Base-by-base conservation (phyloP, 2,797 vertebrate genomes). In the Parotocinclus haroldoi region DNA sequence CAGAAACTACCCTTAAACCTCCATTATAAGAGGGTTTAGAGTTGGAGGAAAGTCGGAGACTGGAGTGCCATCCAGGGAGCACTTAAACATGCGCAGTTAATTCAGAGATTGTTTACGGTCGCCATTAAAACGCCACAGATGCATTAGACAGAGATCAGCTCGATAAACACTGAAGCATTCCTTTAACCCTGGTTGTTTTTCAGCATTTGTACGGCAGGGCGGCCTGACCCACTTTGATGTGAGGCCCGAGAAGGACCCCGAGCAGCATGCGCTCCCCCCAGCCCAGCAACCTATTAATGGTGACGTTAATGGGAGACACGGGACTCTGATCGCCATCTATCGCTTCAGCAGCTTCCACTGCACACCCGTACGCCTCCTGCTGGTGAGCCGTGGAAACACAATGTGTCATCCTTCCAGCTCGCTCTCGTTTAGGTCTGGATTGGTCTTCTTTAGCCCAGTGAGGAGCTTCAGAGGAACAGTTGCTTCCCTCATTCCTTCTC, bases 191-290 rank as follows among this genome's bases (percentile, higher is more conserved):
- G 40, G 49, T 48, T 7, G 16, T n/a, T 46, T 27, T 54, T 88
- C 82, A 90, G 82, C 86, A 90, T 49, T 80, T 79, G 72, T 89
- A 87, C 0, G 85, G 86, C 54, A 90, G 71, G 0, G 84, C 77
- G 0, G 87, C 80, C 69, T 85, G 88, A 63, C 86, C 88, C 77
- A 89, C 80, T 80, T 81, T 86, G 9, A 91, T 82, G 1, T 86
- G 84, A 16, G 83, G 81, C 1, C 81, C 75, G 1, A 88, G 83
- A 9, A 87, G 19, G 39, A 84, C 82, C 8, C 86, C 88, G 1
- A 90, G 82, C 69, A 91, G 78, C 60, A 90, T 18, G 58, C 85
- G 77, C 76, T 89, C 90, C 7, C 90, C 89, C 89, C 90, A 91
- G 42, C 77, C 82, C 68, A 91, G 75, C 73, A 91, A 77, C 72